Base-by-base conservation (phyloP, 2,113 vertebrate genomes). In the Corythaeola cristata region DNA sequence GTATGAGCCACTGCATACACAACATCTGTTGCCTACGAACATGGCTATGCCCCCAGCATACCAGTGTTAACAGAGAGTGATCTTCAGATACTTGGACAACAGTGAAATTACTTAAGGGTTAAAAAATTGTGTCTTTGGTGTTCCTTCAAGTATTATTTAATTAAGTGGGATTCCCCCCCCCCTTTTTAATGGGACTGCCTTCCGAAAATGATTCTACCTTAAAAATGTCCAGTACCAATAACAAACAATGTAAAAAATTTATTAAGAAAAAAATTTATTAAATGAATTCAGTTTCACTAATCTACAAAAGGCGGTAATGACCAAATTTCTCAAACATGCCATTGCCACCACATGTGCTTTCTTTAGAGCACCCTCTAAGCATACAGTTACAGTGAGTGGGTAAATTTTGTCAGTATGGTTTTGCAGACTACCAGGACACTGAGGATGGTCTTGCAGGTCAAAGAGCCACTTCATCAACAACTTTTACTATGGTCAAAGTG, bases 321-420 rank as follows among this genome's bases (percentile, higher is more conserved):
- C 23, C 14, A 22, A 55, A 77, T 3, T n/a, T 69, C 47, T 62
- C 41, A n/a, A 87, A 66, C 16, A 8, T 14, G 35, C 20, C 37
- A 73, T 2, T 82, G 78, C 10, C 49, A 55, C 49, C 49, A 50
- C 13, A 32, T 4, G 17, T 75, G 7, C 32, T 47, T 78, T 44
- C 49, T 72, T 37, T 11, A 26, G 20, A 80, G 6, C 28, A 24
- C 19, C 21, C 66, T 58, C 52, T 59, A 72, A 75, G 8, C 16
- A 33, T 3, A 52, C 0, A 72, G 45, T 24, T 64, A 28, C 0
- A 74, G 33, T 16, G 59, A 62, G 24, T 1, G 2, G 5, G 30
- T 37, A 90, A 78, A 41, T n/a, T 53, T 55, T 47, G 27, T 67
- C 47, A 33, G 6, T n/a, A 33, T 21, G n/a, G 56, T 33, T 93